A percentile compares a stretch with the other conserved stretches of the same genome.
Conservation (phyloP, 2,113 vertebrate genomes). For the Caracal caracal region DNA sequence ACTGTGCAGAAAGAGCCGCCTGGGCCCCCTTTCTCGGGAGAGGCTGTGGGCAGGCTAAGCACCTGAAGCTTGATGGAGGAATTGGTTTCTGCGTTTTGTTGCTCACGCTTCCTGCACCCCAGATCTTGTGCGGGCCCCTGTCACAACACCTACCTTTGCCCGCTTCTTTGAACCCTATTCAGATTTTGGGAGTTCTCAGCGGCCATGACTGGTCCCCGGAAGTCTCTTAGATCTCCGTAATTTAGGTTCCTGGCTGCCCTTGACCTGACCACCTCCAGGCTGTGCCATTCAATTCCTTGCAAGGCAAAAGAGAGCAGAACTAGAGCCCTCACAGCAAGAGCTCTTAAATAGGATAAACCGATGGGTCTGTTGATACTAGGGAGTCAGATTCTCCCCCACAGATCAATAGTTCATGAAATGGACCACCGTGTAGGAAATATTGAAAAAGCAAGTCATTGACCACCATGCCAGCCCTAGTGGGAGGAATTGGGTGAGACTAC, state of each 20-base stretch:
- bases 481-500: too few species aligned
- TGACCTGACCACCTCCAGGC: not conserved
- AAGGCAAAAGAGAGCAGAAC: not conserved
- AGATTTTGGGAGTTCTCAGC: not conserved
- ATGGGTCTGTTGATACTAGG: not conserved
- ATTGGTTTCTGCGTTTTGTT: not conserved
- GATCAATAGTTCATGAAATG: not conserved
- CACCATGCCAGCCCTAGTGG: too few species aligned
- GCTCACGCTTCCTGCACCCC: not conserved
- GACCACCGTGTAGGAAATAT: not conserved
- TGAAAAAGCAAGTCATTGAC: not conserved
- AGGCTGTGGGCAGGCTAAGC: not conserved
- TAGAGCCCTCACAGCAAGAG: not conserved
- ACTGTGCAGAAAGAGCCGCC: not conserved
- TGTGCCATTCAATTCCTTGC: not conserved
- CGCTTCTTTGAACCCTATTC: not conserved
- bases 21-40: not conserved
- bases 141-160: not conserved
- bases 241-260: not conserved
- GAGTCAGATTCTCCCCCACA: not conserved
- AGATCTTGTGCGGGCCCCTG: not conserved
- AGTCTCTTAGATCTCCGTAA: not conserved
- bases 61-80: not conserved
- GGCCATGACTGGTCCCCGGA: not conserved
- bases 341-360: not conserved